Conservation (phyloP, 2,888 invertebrate genomes). For the Eupsilia transversa region DNA sequence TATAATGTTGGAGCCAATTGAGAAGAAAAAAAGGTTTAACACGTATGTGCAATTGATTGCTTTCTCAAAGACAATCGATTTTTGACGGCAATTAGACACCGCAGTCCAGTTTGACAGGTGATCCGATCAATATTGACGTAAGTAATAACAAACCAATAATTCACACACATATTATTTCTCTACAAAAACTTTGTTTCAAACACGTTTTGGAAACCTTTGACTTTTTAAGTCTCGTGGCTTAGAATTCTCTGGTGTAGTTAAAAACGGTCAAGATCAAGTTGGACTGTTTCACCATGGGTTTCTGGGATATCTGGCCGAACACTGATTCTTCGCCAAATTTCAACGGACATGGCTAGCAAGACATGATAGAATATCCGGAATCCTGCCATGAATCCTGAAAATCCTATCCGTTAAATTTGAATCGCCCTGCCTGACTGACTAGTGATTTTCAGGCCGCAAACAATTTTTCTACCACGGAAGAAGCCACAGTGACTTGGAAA, state of each 20-base stretch:
- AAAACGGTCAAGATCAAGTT: background rate
- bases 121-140: constrained; percentile 15
- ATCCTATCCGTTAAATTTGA: background rate
- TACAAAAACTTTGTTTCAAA: constrained; percentile 3
- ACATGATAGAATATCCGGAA: background rate
- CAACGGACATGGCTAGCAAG: background rate
- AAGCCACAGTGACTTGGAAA: background rate
- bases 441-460: background rate
- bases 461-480: background rate
- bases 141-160: constrained; percentile 17
- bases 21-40: background rate
- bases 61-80: background rate
- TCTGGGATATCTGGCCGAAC: background rate
- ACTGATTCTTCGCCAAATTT: background rate
- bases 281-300: background rate
- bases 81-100: background rate
- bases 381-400: background rate
- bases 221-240: constrained; percentile 5
- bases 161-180: background rate
- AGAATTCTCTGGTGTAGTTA: background rate
- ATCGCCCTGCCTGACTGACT: background rate
- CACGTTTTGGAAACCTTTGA: constrained; percentile 15
- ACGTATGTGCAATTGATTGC: background rate
- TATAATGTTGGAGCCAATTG: background rate
- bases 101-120: background rate